Percentiles rank a stretch among this genome's conserved stretches.
These are phyloP conservation scores for Tyto alba DNA, from an alignment of 2,113 vertebrate species.

Conservation along the genomic window DNA sequence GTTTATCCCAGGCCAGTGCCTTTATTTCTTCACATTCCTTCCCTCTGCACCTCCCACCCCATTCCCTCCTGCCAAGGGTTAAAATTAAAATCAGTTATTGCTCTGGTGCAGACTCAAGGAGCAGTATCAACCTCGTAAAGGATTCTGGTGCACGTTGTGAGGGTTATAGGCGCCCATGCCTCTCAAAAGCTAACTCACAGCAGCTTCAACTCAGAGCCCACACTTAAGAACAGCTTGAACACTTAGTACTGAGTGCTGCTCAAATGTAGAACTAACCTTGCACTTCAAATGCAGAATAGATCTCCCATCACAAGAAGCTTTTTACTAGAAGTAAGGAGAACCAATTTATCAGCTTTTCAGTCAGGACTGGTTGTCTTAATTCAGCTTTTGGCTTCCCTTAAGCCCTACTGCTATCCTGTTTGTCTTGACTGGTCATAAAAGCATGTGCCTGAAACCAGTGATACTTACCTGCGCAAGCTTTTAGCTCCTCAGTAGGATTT, in stretches of 20 bases:
- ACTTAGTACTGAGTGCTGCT: neutral
- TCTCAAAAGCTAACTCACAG: neutral
- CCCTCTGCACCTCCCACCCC: conserved; percentile 54
- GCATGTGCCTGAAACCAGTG: neutral
- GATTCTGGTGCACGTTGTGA: neutral
- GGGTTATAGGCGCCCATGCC: neutral
- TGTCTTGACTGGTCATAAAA: neutral
- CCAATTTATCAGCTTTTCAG: neutral
- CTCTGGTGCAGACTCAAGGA: conserved; percentile 24
- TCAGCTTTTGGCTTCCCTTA: conserved; percentile 2
- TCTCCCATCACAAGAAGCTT: neutral
- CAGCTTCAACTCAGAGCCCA: neutral
- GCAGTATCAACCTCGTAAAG: neutral
- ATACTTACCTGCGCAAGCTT: neutral
- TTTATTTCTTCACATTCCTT: conserved; percentile 64
- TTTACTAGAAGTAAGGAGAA: neutral
- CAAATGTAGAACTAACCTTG: neutral
- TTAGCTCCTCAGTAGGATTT: neutral
- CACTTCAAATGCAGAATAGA: neutral
- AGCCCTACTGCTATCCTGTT: neutral
- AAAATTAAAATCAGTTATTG: neutral
- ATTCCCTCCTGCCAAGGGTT: conserved; percentile 37
- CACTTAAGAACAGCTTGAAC: neutral
- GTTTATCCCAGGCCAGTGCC: conserved; percentile 55
- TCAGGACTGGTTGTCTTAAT: neutral